Evolutionary conservation across 2,797 vertebrate species (phyloP), one percentile per base, ranked within the genome.

Genomic region (Molossus molossus): DNA sequence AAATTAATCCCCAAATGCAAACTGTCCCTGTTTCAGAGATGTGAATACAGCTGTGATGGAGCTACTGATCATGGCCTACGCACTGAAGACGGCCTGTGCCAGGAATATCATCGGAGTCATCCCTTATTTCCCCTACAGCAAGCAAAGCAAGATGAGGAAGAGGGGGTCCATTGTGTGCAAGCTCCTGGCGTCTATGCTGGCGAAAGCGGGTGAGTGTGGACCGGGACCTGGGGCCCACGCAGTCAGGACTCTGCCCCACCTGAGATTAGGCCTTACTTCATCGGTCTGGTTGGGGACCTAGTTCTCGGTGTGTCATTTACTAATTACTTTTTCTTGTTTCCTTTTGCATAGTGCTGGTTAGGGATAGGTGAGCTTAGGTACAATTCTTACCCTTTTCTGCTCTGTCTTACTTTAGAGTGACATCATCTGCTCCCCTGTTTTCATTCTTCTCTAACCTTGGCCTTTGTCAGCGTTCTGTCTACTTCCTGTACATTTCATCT

Each of bases 101-200:
- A 99, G 99, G 98, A 99, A 99, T 97, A 99, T 99, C 86, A 99
- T 99, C 0, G 99, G 99, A 0, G 99, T 99, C 90, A 99, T 99
- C 96, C 99, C 99, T 0, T 99, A 99, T 97, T 99, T 99, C 96
- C 99, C 99, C 25, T 99, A 99, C 98, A 99, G 99, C 99, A 99
- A 99, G 96, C 99, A 99, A 97, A 99, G 99, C 98, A 99, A 99
- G 98, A 99, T 99, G 99, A 98, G 99, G 90, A 99, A 99, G 98
- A 98, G 99, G 48, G 99, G 99, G 58, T 99, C 99, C 9, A 99
- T 99, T 20, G 99, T 99, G 84, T 99, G 99, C 98, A 99, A 99
- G 97, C 98, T 99, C 58, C 98, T 99, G 87, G 99, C 99, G 0
- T 99, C 99, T 0, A 99, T 99, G 99, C 98, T 99, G 0, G 99